These are phyloP conservation scores for Echinarachnius parma DNA, from an alignment of 53 echinoderm and acorn worm species.

Conservation along the genomic window DNA sequence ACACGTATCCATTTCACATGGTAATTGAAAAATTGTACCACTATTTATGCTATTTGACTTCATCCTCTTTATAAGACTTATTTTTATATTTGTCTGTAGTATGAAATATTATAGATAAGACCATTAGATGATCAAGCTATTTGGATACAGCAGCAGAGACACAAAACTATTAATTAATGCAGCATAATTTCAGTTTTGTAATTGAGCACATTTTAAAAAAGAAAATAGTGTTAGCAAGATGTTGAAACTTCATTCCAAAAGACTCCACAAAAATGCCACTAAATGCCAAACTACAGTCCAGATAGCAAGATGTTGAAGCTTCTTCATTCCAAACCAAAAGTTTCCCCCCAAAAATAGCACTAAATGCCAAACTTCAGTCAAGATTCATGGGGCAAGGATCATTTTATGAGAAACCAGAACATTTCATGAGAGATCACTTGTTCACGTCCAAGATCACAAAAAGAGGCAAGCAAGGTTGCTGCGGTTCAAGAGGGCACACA, in stretches of 20 bases:
- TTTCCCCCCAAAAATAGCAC: not conserved
- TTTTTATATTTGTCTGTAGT: no score
- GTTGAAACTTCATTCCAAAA: no score
- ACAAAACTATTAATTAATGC: no score
- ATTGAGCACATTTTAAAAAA: constrained; percentile 6
- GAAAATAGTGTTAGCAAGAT: not conserved
- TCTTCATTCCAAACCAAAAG: not conserved
- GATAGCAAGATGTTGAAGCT: not conserved
- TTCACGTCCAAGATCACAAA: constrained; percentile 16
- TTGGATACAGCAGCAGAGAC: no score
- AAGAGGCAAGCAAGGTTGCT: constrained; percentile 20
- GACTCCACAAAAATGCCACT: not conserved
- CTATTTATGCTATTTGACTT: no score
- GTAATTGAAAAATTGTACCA: no score
- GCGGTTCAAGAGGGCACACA: constrained; percentile 17
- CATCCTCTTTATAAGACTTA: no score
- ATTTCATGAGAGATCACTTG: not conserved
- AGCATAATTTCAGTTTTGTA: no score
- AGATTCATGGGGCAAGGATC: not conserved
- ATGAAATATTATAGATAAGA: no score
- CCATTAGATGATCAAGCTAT: no score
- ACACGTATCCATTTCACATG: no score
- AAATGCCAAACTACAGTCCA: no score
- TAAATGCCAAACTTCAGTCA: not conserved
- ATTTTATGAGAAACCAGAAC: not conserved